Conservation (phyloP, 2,797 vertebrate species). For the Octomys mimax region DNA sequence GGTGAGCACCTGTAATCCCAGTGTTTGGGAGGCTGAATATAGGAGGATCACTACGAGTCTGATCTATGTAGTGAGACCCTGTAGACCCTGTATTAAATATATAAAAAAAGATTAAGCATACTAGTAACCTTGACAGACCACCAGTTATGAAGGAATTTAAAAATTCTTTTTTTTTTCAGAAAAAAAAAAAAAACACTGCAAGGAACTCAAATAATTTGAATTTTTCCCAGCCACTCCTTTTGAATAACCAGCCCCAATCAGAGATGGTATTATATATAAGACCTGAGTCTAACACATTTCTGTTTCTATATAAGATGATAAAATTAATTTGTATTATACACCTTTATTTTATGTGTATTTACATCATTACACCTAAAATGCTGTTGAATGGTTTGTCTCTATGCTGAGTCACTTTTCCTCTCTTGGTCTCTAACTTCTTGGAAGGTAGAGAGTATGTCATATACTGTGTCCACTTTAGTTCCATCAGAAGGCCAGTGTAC, state of each 20-base stretch:
- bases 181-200: not conserved
- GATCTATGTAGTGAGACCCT: too few relatives aligned
- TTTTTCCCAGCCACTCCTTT: not conserved
- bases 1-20: too few relatives aligned
- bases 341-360: not conserved
- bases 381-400: not conserved
- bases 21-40: too few relatives aligned
- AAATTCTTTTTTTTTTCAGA: not conserved
- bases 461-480: not conserved
- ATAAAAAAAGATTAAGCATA: too few relatives aligned
- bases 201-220: not conserved
- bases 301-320: not conserved
- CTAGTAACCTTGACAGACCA: not conserved
- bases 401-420: not conserved
- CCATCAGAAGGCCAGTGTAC: not conserved
- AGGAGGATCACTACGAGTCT: too few relatives aligned
- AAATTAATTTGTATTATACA: not conserved
- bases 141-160: not conserved
- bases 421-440: not conserved
- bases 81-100: too few relatives aligned
- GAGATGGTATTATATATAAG: conserved; percentile 9
- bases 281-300: not conserved
- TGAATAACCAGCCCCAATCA: not conserved
- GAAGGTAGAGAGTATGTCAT: not conserved
- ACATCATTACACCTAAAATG: not conserved